Percentiles rank a stretch among this genome's conserved stretches.
phyloP scores from a whole-genome alignment of 2,797 vertebrate genomes.

The Hybognathus amarus region DNA sequence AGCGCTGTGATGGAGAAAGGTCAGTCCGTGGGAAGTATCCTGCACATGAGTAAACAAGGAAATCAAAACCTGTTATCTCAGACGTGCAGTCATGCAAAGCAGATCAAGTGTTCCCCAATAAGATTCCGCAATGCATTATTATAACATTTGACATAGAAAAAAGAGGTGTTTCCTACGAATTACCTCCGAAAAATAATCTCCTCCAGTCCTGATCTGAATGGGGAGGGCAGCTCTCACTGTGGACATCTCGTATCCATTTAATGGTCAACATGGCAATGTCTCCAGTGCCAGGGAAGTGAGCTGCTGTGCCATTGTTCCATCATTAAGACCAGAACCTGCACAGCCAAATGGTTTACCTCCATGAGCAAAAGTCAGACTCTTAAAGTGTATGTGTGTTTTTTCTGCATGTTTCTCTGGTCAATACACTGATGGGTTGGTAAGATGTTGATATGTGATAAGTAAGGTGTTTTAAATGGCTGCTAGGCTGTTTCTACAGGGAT shows the following conservation, averaged over 20 bases:
- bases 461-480: background rate
- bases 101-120: background rate
- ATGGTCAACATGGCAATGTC: constrained; percentile 91
- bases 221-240: constrained; percentile 91
- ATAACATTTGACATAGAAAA: background rate
- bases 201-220: constrained; percentile 88
- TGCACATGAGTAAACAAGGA: constrained; percentile 62
- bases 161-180: background rate
- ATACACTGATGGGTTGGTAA: background rate
- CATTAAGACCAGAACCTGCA: constrained; percentile 88
- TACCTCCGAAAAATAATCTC: constrained; percentile 95
- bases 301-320: constrained; percentile 96
- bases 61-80: background rate
- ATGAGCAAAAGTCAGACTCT: background rate
- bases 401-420: background rate
- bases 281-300: constrained; percentile 91
- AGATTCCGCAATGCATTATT: background rate
- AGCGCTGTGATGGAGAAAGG: constrained; percentile 78
- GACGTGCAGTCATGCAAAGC: background rate
- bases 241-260: constrained; percentile 93
- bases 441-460: background rate
- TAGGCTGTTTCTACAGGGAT: background rate
- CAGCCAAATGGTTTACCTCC: background rate
- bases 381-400: background rate
- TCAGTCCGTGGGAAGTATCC: constrained; percentile 81